phyloP scores from a whole-genome alignment of 1,140 invertebrate genomes.

The Radopholus similis region DNA sequence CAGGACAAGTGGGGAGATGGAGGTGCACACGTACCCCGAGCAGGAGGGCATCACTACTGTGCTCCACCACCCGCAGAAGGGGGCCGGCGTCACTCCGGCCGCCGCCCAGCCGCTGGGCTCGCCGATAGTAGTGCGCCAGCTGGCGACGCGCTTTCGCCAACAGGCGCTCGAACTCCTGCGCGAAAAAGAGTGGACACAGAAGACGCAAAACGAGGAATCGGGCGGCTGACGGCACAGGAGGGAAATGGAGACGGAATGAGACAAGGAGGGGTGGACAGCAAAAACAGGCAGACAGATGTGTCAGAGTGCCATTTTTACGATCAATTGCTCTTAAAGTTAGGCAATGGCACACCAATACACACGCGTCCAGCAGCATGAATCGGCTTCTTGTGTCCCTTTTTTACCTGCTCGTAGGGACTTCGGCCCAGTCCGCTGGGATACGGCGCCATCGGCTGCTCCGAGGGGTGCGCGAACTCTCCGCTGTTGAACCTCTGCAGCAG shows the following conservation, averaged over 20 bases:
- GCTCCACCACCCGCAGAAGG: no score
- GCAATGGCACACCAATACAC: no score
- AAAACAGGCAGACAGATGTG: neutral
- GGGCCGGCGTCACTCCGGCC: neutral
- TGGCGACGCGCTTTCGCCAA: constrained; percentile 51
- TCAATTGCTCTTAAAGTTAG: no score
- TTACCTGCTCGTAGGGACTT: constrained; percentile 54
- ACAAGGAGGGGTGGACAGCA: neutral
- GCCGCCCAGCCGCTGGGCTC: constrained; percentile 29
- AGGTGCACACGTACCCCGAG: neutral
- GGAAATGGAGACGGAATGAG: neutral
- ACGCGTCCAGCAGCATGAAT: no score
- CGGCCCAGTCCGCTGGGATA: constrained; percentile 39
- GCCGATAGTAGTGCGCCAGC: constrained; percentile 42
- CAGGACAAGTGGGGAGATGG: neutral
- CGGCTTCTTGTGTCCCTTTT: neutral
- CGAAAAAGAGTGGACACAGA: neutral
- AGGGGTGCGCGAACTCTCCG: constrained; percentile 44
- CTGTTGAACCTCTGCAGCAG: constrained; percentile 55
- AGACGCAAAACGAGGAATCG: neutral
- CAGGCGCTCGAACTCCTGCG: constrained; percentile 50
- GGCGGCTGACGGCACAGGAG: neutral
- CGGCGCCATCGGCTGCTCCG: constrained; percentile 10
- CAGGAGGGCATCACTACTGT: no score
- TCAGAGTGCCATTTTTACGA: no score